Evolutionary conservation across 2,797 vertebrate genomes (phyloP).

Genomic region (Ibycter americanus): DNA sequence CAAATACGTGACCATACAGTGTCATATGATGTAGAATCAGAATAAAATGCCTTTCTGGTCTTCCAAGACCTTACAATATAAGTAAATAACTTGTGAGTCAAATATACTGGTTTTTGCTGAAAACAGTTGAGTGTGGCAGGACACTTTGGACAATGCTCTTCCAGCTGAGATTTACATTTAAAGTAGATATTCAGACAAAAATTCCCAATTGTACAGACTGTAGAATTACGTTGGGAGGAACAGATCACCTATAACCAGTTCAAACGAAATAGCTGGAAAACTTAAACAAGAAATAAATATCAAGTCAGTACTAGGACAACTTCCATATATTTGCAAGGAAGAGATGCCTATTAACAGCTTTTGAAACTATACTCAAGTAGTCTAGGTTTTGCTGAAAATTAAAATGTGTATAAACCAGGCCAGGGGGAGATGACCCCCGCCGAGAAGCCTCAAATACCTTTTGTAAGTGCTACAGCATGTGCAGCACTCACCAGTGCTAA

Average conservation of each 20-base stretch:
- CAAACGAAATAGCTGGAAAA: background rate
- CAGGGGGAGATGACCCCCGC: background rate
- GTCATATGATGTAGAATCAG: background rate
- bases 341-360: background rate
- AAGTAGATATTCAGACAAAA: background rate
- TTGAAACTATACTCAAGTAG: background rate
- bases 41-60: background rate
- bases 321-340: background rate
- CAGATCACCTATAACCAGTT: background rate
- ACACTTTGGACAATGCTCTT: background rate
- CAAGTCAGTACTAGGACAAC: background rate
- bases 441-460: background rate
- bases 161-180: background rate
- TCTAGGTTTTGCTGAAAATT: background rate
- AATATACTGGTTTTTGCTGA: background rate
- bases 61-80: background rate
- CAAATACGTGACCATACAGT: background rate
- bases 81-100: background rate
- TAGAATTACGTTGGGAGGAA: background rate
- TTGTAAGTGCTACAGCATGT: background rate
- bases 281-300: background rate
- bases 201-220: background rate
- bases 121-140: background rate
- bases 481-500: background rate
- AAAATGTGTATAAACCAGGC: background rate